Evolutionary conservation across 2,113 vertebrate species (phyloP), one percentile per base, ranked within the genome.

Genomic region (Gymnocephalus cernua): DNA sequence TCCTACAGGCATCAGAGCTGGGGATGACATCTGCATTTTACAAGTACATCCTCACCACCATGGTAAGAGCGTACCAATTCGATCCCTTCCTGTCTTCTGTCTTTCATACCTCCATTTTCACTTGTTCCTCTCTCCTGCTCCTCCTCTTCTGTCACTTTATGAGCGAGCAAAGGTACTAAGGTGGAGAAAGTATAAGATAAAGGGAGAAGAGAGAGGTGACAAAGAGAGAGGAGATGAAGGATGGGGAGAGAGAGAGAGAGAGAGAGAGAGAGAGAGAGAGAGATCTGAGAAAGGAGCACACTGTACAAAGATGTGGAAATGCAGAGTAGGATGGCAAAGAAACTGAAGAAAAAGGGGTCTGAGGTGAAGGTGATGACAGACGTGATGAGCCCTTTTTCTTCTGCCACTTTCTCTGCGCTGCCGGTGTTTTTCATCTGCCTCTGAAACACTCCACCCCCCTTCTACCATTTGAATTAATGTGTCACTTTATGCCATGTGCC

Each of bases 11-110:
- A 1, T 96, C 97, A 1, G 97, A 98, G 93, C 88, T 98, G 80
- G 97, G 97, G 83, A 98, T 98, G 97, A 98, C 96, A 50, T 97
- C 97, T 72, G 96, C 97, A 0, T 97, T 97, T 95, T 98, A 98
- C 93, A 98, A 98, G 93, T 98, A 98, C 94, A 98, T 98, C 93
- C 95, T 98, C 85, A 98, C 97, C 59, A 97, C 97, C 57, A 97
- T 98, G 97, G 97, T 98, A 92, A 95, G 96, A 94, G 86, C 54
- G 70, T 1, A 51, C 57, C 74, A 68, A 18, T 73, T 70, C 74
- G 21, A 18, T 70, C 27, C 61, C 35, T 45, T 54, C 50, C 44
- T 35, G 50, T 56, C 63, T 67, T 38, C 6, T 72, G 19, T 66
- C 44, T 53, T 51, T 18, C 32, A 15, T 47, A 71, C 23, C 38